phyloP scores from a whole-genome alignment of 2,888 invertebrate genomes.

The Poecilus cupreus region DNA sequence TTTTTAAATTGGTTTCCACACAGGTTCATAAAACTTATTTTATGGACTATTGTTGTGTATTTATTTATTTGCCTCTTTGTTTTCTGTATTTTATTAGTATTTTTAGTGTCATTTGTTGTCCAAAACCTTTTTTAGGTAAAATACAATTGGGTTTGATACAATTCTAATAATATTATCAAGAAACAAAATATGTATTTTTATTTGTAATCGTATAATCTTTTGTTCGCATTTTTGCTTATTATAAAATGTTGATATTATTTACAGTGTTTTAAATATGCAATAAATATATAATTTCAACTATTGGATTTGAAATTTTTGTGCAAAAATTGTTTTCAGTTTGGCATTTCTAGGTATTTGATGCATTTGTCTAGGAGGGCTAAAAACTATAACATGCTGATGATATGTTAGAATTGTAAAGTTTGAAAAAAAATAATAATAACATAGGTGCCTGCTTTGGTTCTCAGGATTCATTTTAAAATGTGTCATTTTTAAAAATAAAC shows the following conservation, averaged over 20 bases:
- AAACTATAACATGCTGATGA: slow-evolving; percentile 18
- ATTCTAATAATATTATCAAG: slow-evolving; percentile 48
- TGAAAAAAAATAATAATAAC: slow-evolving; percentile 51
- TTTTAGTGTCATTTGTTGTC: slow-evolving; percentile 21
- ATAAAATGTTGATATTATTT: slow-evolving; percentile 24
- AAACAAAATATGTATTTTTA: slow-evolving; percentile 29
- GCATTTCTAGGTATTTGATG: slow-evolving; percentile 18
- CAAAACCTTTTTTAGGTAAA: slow-evolving; percentile 42
- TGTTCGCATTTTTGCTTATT: slow-evolving; percentile 14
- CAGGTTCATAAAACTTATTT: slow-evolving; percentile 17
- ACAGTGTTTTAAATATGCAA: slow-evolving; percentile 8
- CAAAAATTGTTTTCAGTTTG: slow-evolving; percentile 14
- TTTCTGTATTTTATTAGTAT: slow-evolving; percentile 17
- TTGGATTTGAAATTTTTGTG: neutral
- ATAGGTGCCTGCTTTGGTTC: slow-evolving; percentile 58
- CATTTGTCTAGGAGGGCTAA: slow-evolving; percentile 13
- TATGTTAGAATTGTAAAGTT: slow-evolving; percentile 38
- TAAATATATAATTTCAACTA: neutral
- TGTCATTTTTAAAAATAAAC: slow-evolving; percentile 43
- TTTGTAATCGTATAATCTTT: slow-evolving; percentile 18
- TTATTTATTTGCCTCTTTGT: slow-evolving; percentile 29
- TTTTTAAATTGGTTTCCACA: slow-evolving; percentile 17
- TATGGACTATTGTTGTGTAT: slow-evolving; percentile 32
- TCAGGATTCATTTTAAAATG: slow-evolving; percentile 51
- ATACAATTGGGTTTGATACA: slow-evolving; percentile 48